These are phyloP conservation scores for Ictidomys tridecemlineatus DNA, from an alignment of 2,113 vertebrate genomes.

Conservation along the genomic window DNA sequence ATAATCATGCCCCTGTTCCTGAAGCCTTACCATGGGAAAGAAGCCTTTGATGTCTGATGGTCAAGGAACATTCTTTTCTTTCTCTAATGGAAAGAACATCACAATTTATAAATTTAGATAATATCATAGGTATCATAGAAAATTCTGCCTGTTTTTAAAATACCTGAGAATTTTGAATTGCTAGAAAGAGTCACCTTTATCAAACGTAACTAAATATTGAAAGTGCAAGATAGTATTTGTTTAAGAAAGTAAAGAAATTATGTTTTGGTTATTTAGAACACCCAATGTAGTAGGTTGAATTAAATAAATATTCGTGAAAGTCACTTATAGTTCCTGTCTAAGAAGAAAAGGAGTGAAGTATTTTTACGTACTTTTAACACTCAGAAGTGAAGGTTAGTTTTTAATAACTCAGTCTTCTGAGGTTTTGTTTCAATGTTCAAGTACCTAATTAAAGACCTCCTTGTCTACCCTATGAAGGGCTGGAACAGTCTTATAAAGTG, in stretches of 20 bases:
- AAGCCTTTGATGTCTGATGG: slow-evolving; percentile 26
- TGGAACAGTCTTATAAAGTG: not conserved
- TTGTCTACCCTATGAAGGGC: not conserved
- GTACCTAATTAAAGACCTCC: not conserved
- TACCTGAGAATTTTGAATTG: slow-evolving; percentile 74
- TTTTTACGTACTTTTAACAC: not conserved
- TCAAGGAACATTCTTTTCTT: slow-evolving; percentile 28
- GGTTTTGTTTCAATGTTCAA: not conserved
- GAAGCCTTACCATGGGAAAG: not conserved
- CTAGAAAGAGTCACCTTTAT: slow-evolving; percentile 81
- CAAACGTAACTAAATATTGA: slow-evolving; percentile 80
- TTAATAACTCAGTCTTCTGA: not conserved
- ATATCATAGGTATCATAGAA: slow-evolving; percentile 58
- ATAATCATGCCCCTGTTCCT: slow-evolving; percentile 75
- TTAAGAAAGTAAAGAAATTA: slow-evolving; percentile 77
- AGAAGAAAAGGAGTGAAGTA: not conserved
- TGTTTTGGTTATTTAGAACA: slow-evolving; percentile 77
- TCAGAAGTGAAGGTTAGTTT: fast-evolving
- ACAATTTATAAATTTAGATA: slow-evolving; percentile 72
- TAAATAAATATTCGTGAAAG: slow-evolving; percentile 1
- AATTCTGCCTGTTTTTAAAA: slow-evolving; percentile 82
- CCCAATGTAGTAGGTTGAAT: slow-evolving; percentile 30
- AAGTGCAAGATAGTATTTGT: slow-evolving; percentile 64
- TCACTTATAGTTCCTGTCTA: not conserved
- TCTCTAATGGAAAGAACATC: slow-evolving; percentile 71